phyloP scores from a whole-genome alignment of 2,797 vertebrate genomes.

The Hippopotamyrus pictus region DNA sequence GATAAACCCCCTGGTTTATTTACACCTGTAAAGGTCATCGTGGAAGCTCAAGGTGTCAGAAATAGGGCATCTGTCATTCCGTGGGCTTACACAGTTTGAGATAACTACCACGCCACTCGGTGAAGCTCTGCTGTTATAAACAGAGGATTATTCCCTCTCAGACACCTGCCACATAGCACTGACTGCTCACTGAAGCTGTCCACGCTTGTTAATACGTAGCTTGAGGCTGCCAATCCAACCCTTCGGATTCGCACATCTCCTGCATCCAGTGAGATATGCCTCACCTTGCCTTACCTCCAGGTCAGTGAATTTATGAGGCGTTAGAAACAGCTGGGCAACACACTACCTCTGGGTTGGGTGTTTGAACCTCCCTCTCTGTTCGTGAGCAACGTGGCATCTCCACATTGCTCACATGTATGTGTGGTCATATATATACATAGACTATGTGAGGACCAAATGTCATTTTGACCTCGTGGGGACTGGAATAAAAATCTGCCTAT shows the following conservation, averaged over 20 bases:
- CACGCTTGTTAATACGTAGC: not conserved
- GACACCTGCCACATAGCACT: constrained; percentile 30
- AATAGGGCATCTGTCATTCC: not conserved
- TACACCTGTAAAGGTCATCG: not conserved
- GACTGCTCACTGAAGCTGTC: constrained; percentile 31
- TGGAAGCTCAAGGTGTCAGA: not conserved
- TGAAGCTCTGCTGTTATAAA: constrained; percentile 38
- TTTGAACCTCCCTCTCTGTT: not conserved
- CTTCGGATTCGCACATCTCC: not conserved
- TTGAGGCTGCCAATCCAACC: not conserved
- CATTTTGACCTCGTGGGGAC: not conserved
- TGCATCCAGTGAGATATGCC: not conserved
- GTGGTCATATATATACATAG: no score
- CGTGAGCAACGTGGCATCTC: not conserved
- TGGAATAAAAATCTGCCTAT: not conserved
- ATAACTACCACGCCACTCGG: constrained; percentile 23
- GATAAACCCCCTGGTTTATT: not conserved
- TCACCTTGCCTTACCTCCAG: not conserved
- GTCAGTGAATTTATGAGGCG: not conserved
- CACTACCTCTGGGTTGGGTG: not conserved
- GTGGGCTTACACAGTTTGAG: constrained; percentile 13
- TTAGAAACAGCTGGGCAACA: not conserved
- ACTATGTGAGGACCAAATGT: not conserved
- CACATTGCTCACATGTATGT: not conserved
- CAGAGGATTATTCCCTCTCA: constrained; percentile 31